phyloP scores from a whole-genome alignment of 2,888 invertebrate genomes.

The Macrosiphum euphorbiae region DNA sequence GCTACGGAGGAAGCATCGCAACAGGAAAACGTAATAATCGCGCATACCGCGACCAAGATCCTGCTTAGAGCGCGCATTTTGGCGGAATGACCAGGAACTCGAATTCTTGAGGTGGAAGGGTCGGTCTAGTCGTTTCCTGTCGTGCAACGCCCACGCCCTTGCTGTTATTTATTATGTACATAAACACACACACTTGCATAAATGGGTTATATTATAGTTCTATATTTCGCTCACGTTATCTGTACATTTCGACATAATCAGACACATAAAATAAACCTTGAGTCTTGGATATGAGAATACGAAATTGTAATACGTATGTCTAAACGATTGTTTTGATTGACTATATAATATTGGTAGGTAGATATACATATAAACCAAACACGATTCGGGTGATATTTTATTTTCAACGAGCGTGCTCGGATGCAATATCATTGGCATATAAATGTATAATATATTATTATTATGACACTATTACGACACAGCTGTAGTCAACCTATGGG shows the following conservation, averaged over 20 bases:
- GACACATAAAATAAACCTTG: slow-evolving; percentile 18
- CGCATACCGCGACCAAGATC: background rate
- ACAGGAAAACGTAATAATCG: background rate
- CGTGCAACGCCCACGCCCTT: slow-evolving; percentile 61
- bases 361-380: background rate
- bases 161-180: slow-evolving; percentile 20
- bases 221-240: slow-evolving; percentile 26
- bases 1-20: background rate
- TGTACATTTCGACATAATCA: background rate
- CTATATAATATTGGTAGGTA: background rate
- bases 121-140: slow-evolving; percentile 54
- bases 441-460: too few species aligned
- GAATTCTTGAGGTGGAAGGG: background rate
- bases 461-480: background rate
- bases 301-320: background rate
- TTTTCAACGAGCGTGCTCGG: slow-evolving; percentile 20
- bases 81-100: slow-evolving; percentile 29
- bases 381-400: slow-evolving; percentile 1
- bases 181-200: background rate
- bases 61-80: slow-evolving; percentile 40
- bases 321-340: background rate
- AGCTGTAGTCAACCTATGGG: background rate
- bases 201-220: background rate
- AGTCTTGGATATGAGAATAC: background rate
- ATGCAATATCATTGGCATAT: slow-evolving; percentile 21